Conservation (phyloP, 2,797 vertebrate species). For the Lutjanus campechanus region DNA sequence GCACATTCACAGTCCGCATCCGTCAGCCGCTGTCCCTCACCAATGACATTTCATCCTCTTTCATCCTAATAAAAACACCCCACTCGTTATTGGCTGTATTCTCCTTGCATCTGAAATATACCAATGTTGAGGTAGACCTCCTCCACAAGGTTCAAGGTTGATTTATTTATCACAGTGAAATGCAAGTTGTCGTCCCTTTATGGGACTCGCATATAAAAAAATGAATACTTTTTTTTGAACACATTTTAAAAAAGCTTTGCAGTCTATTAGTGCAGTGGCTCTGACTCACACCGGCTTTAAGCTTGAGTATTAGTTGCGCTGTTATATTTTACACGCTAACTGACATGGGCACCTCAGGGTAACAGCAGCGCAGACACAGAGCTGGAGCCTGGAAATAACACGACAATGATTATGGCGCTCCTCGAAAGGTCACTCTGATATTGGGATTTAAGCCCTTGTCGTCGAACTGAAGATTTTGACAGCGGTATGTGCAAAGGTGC, state of each 20-base stretch:
- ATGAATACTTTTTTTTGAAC: background rate
- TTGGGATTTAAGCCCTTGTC: constrained; percentile 42
- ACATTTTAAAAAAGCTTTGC: constrained; percentile 52
- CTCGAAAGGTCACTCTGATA: constrained; percentile 73
- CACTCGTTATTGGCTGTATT: constrained; percentile 23
- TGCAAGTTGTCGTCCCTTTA: too few species aligned
- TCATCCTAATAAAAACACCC: constrained; percentile 7
- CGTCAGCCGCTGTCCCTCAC: constrained; percentile 35
- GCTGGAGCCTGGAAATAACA: constrained; percentile 30
- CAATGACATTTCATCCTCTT: constrained; percentile 46
- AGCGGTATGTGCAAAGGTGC: constrained; percentile 48
- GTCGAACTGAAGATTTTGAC: constrained; percentile 18
- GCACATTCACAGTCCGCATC: constrained; percentile 39
- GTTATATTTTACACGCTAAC: constrained; percentile 61
- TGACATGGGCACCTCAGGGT: constrained; percentile 45
- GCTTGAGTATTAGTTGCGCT: constrained; percentile 23
- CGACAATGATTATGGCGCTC: constrained; percentile 27
- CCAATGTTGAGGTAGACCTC: too few species aligned
- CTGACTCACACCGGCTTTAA: constrained; percentile 55
- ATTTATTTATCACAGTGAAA: too few species aligned
- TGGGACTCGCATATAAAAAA: too few species aligned
- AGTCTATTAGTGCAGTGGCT: constrained; percentile 60
- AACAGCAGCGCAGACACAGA: constrained; percentile 16
- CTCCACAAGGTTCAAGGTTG: too few species aligned
- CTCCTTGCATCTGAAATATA: constrained; percentile 16